Evolutionary conservation across 2,113 vertebrate genomes (phyloP), one percentile per base, ranked within the genome.

Genomic region (Galbula dea): DNA sequence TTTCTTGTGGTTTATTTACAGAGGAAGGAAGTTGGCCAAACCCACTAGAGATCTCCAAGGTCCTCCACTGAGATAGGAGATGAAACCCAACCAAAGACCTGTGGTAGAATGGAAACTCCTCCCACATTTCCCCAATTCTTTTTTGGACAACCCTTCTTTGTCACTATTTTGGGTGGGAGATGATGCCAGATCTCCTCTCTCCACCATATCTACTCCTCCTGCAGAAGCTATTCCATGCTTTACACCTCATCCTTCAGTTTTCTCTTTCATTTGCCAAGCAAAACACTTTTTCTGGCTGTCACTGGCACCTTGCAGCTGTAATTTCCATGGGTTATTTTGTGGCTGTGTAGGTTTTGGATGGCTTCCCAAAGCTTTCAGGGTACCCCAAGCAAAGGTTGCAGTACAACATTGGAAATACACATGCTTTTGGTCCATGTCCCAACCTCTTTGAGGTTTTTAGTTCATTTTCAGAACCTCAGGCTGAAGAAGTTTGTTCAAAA

Each of bases 351-450:
- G 34, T 92, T 81, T 95, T n/a, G 93, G 83, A 86, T 83, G 49
- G 4, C 49, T 93, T 92, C 86, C 86, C 65, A 57, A 82, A 83
- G 41, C 83, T 84, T 51, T 63, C 72, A 91, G 61, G 63, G 48
- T 71, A 93, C 21, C 39, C 82, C 61, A 62, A 68, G 88, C 39
- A 43, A 87, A 92, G 0, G 3, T 61, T 83, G 59, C 59, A 78
- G 57, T 21, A 67, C 58, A 63, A 93, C 51, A 54, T 81, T 68
- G 58, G 49, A 84, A 95, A 89, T 81, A 86, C 74, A 92, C 92
- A 69, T 82, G 75, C 27, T 76, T 81, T 93, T 90, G 89, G 92
- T 93, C 34, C 62, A 3, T 29, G 34, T 84, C 89, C 94, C 78
- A 83, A 34, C 73, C 87, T 49, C 30, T 62, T 93, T 89, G 69